Evolutionary conservation across 2,888 invertebrate species (phyloP).

Genomic region (Therioaphis trifolii): DNA sequence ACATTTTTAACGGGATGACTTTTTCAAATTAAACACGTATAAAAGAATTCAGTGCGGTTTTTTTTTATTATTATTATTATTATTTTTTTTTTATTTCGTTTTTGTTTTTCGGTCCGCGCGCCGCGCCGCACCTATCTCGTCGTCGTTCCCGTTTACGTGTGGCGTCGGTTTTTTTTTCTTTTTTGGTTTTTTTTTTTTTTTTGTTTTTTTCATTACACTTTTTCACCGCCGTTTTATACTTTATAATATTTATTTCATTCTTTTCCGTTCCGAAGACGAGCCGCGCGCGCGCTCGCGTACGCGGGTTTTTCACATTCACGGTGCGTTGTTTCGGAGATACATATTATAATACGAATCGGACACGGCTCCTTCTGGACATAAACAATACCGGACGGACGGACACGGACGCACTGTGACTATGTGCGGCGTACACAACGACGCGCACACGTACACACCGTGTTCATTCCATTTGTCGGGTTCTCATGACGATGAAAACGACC

Average conservation of each 20-base stretch:
- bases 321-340: constrained; percentile 49
- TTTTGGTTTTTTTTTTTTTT: not conserved
- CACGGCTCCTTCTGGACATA: constrained; percentile 48
- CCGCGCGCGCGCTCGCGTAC: not conserved
- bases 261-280: constrained; percentile 2
- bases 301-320: constrained; percentile 50
- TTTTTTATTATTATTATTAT: no score
- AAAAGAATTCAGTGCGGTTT: not conserved
- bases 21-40: constrained; percentile 43
- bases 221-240: not conserved
- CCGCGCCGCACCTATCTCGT: not conserved
- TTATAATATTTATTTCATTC: not conserved
- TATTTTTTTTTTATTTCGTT: no score
- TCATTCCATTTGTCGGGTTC: constrained; percentile 6
- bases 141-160: constrained; percentile 20
- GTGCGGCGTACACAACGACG: not conserved
- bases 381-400: constrained; percentile 46
- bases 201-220: not conserved
- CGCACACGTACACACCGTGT: not conserved
- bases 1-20: constrained; percentile 58
- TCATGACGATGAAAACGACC: constrained; percentile 35
- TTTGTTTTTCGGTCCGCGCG: no score
- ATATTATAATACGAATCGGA: constrained; percentile 37
- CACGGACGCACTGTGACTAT: not conserved
- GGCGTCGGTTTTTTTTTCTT: constrained; percentile 8